Base-by-base conservation (phyloP, 1,140 invertebrate genomes). In the Asobara japonica region DNA sequence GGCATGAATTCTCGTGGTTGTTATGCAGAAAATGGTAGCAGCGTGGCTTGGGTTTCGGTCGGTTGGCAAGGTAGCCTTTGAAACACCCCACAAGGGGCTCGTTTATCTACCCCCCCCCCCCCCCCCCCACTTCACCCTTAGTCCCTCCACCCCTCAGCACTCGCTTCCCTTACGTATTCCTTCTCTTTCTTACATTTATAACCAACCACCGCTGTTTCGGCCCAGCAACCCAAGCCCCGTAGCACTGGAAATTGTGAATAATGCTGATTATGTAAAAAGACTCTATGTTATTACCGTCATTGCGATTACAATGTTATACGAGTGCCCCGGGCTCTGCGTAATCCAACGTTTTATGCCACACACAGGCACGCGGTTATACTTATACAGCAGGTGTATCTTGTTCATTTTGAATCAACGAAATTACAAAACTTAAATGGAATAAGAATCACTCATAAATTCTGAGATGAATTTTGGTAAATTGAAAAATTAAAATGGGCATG, bases 81-180 rank as follows among this genome's bases (percentile, higher is more conserved):
- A 73, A 82, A 86, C 84, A 86, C 82, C 80, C 82, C 84, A 76
- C 83, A 84, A 85, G 83, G 83, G 82, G 82, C 82, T 85, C 82
- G 80, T 84, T 86, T 83, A 83, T 86, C 79, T 82, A 83, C 82
- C 80, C 77, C 83, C 75, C 76, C 18, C 31, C 51, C 30, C 11
- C 16, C 31, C 60, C 4, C 48, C 20, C 8, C 62, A n/a, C 7
- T 51, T n/a, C n/a, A n/a, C n/a, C n/a, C n/a, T n/a, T n/a, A n/a
- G n/a, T n/a, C 76, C 18, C 31, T 38, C 30, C 11, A n/a, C 31
- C 60, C 4, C 48, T 18, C 8, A 45, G n/a, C 7, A 36, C 41
- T n/a, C 41, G 2, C 25, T 36, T n/a, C 51, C 61, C 41, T 48
- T 71, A 65, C 33, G 8, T 30, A n/a, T 25, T 33, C 64, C 45